These are phyloP conservation scores for Calcarius lapponicus DNA, from an alignment of 2,797 vertebrate species.

Conservation along the genomic window DNA sequence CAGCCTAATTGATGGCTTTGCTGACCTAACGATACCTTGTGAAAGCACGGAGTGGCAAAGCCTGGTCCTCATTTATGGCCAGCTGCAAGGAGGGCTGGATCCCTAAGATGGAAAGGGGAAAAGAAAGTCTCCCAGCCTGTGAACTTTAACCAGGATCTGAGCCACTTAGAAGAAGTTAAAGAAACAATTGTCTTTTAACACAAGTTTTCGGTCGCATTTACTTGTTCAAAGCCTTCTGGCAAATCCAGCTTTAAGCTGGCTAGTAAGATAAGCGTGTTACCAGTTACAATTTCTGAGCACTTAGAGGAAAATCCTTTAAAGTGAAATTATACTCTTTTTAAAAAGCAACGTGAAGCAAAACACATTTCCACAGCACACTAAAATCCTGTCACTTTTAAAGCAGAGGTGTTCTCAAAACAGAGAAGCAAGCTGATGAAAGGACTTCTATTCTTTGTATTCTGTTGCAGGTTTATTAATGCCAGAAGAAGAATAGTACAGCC, in stretches of 20 bases:
- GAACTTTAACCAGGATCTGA: conserved; percentile 80
- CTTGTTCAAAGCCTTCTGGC: conserved; percentile 39
- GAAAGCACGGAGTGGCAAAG: conserved; percentile 91
- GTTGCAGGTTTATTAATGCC: conserved; percentile 99
- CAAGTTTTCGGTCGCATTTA: conserved; percentile 21
- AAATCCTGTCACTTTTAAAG: background rate
- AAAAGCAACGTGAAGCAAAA: background rate
- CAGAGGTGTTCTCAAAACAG: conserved; percentile 34
- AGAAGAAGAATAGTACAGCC: conserved; percentile 99
- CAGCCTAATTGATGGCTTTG: conserved; percentile 99
- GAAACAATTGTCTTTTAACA: conserved; percentile 43
- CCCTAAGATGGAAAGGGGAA: conserved; percentile 73
- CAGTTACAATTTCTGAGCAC: background rate
- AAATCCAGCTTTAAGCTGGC: conserved; percentile 35
- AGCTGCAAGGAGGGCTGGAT: conserved; percentile 91
- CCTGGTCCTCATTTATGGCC: conserved; percentile 98
- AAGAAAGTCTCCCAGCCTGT: conserved; percentile 57
- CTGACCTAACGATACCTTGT: conserved; percentile 99
- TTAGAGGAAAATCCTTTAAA: conserved; percentile 43
- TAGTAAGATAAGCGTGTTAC: conserved; percentile 12
- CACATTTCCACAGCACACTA: background rate
- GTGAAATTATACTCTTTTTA: conserved; percentile 17
- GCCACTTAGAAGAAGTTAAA: conserved; percentile 71
- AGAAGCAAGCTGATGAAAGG: conserved; percentile 59
- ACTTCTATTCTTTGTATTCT: conserved; percentile 78